These are phyloP conservation scores for Diadema setosum DNA, from an alignment of 35 echinoderm and acorn worm genomes.

Conservation along the genomic window DNA sequence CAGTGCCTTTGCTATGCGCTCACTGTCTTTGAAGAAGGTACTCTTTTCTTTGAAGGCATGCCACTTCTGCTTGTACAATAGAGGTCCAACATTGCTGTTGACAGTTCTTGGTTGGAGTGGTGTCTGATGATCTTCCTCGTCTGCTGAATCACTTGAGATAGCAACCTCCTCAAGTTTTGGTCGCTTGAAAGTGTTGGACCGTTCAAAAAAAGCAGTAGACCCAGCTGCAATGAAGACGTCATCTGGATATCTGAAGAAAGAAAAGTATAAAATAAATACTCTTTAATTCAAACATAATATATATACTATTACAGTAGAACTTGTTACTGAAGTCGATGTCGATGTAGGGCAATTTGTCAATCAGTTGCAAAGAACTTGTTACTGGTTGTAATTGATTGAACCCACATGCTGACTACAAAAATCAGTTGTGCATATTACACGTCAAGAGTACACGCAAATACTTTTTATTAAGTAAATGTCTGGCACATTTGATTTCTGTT, in stretches of 20 bases:
- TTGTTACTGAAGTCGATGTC: too few relatives aligned
- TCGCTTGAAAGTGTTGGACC: not conserved
- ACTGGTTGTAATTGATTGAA: too few relatives aligned
- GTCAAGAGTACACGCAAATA: too few relatives aligned
- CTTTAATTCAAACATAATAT: too few relatives aligned
- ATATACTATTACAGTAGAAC: too few relatives aligned
- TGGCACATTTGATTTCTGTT: too few relatives aligned
- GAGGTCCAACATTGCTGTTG: not conserved
- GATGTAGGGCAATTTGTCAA: too few relatives aligned
- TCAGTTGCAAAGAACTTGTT: too few relatives aligned
- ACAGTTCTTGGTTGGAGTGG: not conserved
- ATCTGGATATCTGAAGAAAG: slow-evolving; percentile 11
- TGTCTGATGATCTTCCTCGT: not conserved
- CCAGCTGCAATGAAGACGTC: not conserved
- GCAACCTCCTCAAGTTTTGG: slow-evolving; percentile 1
- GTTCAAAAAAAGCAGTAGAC: not conserved
- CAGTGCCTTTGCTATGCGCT: slow-evolving; percentile 6
- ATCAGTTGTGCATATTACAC: too few relatives aligned
- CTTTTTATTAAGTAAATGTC: too few relatives aligned
- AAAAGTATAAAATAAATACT: too few relatives aligned
- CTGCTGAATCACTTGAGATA: not conserved
- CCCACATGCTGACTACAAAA: too few relatives aligned
- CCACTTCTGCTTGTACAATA: slow-evolving; percentile 16
- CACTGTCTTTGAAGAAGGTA: slow-evolving; percentile 3
- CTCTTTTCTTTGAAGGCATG: not conserved